Conservation (phyloP, 2,888 invertebrate genomes). For the Machimus rusticus region DNA sequence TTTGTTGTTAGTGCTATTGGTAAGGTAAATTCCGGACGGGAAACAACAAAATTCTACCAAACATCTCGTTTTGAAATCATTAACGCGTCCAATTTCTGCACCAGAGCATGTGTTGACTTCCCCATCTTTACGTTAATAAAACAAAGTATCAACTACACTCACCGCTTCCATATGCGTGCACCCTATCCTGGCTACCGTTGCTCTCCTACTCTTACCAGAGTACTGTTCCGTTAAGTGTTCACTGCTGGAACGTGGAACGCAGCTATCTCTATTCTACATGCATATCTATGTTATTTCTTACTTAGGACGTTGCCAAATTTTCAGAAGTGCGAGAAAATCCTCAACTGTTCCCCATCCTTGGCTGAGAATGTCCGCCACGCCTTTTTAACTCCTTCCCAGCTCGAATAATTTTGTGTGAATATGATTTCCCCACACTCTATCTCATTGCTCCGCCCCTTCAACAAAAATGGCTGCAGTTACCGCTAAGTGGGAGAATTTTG, state of each 20-base stretch:
- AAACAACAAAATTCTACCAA: constrained; percentile 16
- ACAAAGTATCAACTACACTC: constrained; percentile 12
- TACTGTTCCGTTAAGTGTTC: not conserved
- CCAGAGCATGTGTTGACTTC: constrained; percentile 48
- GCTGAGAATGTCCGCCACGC: not conserved
- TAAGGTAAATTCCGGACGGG: not conserved
- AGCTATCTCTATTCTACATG: not conserved
- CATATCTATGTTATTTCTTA: not conserved
- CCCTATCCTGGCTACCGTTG: not conserved
- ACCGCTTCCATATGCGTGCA: not conserved
- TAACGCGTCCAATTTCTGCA: constrained; percentile 48
- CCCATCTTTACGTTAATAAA: constrained; percentile 44
- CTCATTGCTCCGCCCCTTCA: constrained; percentile 32
- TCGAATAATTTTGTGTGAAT: not conserved
- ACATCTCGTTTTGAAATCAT: constrained; percentile 48
- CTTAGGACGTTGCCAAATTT: constrained; percentile 16
- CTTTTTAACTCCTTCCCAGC: not conserved
- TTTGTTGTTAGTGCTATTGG: not conserved
- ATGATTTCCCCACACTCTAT: not conserved
- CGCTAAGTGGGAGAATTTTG: not conserved
- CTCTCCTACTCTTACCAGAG: not conserved
- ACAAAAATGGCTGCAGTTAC: constrained; percentile 41
- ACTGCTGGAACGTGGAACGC: not conserved
- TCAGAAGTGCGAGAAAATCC: not conserved
- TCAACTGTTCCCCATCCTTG: not conserved